Conservation (phyloP, 2,888 invertebrate genomes). For the Dicranocentrus wangi region DNA sequence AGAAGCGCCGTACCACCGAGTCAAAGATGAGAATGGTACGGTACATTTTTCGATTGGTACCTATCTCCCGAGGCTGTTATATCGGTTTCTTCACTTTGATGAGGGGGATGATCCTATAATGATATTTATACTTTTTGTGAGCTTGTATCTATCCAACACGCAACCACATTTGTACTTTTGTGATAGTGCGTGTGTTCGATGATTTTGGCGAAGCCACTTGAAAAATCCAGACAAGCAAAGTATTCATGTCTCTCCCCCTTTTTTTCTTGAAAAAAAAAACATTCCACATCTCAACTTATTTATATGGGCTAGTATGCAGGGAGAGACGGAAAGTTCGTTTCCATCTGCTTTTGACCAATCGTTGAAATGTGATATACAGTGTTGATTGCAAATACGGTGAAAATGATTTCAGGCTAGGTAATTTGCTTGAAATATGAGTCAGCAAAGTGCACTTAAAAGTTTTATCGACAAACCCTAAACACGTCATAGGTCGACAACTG, state of each 20-base stretch:
- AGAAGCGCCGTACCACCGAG: not conserved
- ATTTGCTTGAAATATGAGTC: slow-evolving; percentile 61
- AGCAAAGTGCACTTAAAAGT: slow-evolving; percentile 43
- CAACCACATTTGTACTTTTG: not conserved
- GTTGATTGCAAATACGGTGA: slow-evolving; percentile 56
- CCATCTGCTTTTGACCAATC: slow-evolving; percentile 22
- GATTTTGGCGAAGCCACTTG: not conserved
- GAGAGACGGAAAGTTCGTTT: not conserved
- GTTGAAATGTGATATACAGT: slow-evolving; percentile 56
- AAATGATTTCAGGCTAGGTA: slow-evolving; percentile 56
- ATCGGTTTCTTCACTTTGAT: slow-evolving; percentile 47
- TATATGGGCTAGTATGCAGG: no score
- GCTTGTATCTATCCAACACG: not conserved
- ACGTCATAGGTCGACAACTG: slow-evolving; percentile 59
- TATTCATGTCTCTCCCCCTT: no score
- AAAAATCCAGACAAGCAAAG: slow-evolving; percentile 45
- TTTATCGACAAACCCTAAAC: slow-evolving; percentile 53
- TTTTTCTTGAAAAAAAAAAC: not conserved
- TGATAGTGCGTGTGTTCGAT: slow-evolving; percentile 6
- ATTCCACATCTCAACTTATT: not conserved
- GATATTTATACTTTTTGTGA: slow-evolving; percentile 38
- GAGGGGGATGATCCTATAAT: slow-evolving; percentile 18
- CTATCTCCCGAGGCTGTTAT: slow-evolving; percentile 54
- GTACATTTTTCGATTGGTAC: slow-evolving; percentile 29
- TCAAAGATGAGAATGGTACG: slow-evolving; percentile 42